A percentile compares a stretch with the other conserved stretches of the same genome.
Evolutionary conservation across 2,113 vertebrate species (phyloP).

Genomic region (Dascyllus trimaculatus): DNA sequence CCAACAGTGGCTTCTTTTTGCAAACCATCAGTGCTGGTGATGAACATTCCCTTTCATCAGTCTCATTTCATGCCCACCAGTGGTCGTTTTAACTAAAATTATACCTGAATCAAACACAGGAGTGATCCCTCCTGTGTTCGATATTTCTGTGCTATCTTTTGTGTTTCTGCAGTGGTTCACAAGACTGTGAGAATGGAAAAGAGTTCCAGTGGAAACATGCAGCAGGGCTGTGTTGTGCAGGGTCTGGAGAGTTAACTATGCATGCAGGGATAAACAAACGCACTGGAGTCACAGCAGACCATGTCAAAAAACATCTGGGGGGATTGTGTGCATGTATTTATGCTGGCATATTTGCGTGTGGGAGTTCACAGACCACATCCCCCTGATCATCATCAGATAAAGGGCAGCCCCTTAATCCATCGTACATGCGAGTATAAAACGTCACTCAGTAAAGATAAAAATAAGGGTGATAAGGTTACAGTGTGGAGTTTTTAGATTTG

Average conservation of each 20-base stretch:
- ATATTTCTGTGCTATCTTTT: not conserved
- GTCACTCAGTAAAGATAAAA: constrained; percentile 68
- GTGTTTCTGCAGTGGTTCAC: constrained; percentile 18
- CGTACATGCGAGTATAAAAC: constrained; percentile 52
- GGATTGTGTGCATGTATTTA: constrained; percentile 46
- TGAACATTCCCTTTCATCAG: no score
- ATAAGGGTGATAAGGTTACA: constrained; percentile 77
- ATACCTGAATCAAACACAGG: not conserved
- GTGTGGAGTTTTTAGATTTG: constrained; percentile 66
- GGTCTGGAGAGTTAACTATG: constrained; percentile 55
- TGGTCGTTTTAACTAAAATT: not conserved
- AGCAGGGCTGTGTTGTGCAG: constrained; percentile 53
- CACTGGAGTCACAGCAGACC: constrained; percentile 56
- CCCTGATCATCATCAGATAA: constrained; percentile 61
- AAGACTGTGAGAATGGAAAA: constrained; percentile 31
- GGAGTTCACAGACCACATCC: constrained; percentile 31
- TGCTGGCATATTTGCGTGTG: constrained; percentile 35
- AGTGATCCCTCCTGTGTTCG: not conserved
- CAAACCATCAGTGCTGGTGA: no score
- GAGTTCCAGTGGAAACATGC: constrained; percentile 53
- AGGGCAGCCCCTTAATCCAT: constrained; percentile 47
- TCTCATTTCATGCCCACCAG: no score
- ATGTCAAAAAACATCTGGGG: constrained; percentile 75
- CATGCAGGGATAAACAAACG: constrained; percentile 71
- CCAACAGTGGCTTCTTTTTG: no score